Base-by-base conservation (phyloP, 1,140 invertebrate genomes). In the Drosophila bocqueti region DNA sequence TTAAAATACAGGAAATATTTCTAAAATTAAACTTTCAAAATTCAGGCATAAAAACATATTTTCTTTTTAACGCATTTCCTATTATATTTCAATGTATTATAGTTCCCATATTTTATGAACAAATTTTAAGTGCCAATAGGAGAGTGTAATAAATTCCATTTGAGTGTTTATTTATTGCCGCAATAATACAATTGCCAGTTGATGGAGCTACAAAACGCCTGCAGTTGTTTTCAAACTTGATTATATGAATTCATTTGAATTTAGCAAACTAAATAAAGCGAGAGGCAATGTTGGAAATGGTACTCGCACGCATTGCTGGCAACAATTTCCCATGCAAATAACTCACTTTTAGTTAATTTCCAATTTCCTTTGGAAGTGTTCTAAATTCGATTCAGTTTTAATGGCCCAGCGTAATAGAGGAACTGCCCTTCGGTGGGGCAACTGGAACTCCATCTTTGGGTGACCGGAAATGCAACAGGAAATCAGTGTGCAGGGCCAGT, bases 401-500 rank as follows among this genome's bases (percentile, higher is more conserved):
- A 84, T 78, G 76, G 47, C 38, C 62, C 21, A 31, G 4, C 15
- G 1, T 8, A n/a, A 31, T 31, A n/a, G 10, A 13, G 31, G 4
- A 13, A 11, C 24, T 26, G 36, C 24, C 13, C 46, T 34, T 36
- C 18, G 42, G 40, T 36, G 31, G 13, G 13, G 36, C n/a, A n/a
- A 29, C n/a, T n/a, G 4, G 4, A 13, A 13, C 36, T 13, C 11
- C 36, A 38, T 45, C 46, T 46, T 29, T 13, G 73, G 74, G 34
- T 66, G 46, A 76, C 42, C 71, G 79, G 83, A 86, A 80, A 83
- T 86, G 83, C 79, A 86, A 83, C 83, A 86, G 83, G 83, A 87
- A 86, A 87, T 87, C 83, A 83, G 83, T 76, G 81, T 84, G 81
- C 83, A 67, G 68, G 55, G 66, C 49, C 76, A 71, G 72, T 62